These are phyloP conservation scores for Chrysolina americana DNA, from an alignment of 2,888 invertebrate species.

Conservation along the genomic window DNA sequence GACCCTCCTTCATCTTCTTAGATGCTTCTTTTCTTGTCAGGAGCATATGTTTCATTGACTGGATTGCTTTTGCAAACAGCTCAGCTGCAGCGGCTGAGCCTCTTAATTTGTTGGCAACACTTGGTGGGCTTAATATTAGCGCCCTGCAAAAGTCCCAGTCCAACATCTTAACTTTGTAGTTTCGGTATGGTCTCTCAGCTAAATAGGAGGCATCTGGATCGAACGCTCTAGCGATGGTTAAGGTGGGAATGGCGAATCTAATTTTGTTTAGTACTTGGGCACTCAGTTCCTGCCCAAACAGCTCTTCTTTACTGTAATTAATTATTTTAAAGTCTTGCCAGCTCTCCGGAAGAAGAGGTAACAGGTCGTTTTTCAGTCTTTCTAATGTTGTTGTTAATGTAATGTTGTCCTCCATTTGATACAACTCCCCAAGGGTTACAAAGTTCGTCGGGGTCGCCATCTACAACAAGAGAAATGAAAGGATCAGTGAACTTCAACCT, in stretches of 20 bases:
- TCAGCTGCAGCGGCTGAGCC: slow-evolving; percentile 1
- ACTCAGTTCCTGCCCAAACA: background rate
- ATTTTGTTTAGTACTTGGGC: background rate
- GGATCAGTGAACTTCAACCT: no score
- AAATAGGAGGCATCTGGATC: background rate
- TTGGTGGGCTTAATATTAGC: background rate
- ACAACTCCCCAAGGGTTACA: no score
- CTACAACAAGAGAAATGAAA: no score
- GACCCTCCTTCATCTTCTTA: background rate
- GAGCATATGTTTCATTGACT: no score
- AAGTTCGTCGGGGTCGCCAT: no score
- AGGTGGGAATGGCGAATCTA: background rate
- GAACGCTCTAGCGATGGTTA: background rate
- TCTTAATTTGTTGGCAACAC: slow-evolving; percentile 7
- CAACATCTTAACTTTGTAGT: background rate
- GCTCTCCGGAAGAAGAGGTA: no score
- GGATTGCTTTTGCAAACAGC: slow-evolving; percentile 2
- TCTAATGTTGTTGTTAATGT: no score
- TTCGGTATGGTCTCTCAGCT: background rate
- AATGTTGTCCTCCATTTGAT: no score
- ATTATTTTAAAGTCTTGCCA: no score
- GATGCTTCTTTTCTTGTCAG: slow-evolving; percentile 10
- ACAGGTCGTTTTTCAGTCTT: no score
- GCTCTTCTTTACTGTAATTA: no score
- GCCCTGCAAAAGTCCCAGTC: background rate